Conservation (phyloP, 2,797 vertebrate genomes). For the Poecilia picta region DNA sequence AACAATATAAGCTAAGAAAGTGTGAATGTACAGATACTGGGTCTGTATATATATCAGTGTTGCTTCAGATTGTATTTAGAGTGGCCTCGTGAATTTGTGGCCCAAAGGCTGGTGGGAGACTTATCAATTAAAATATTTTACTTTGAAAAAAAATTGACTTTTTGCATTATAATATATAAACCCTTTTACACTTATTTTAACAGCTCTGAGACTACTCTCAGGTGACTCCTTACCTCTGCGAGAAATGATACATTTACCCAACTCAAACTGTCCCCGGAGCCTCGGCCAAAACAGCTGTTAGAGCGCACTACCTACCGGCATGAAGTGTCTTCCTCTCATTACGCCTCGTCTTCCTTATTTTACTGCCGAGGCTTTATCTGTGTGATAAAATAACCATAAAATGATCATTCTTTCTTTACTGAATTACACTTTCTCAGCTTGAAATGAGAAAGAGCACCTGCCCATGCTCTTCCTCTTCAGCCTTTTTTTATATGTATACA, state of each 20-base stretch:
- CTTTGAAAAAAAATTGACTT: neutral
- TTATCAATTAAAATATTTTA: neutral
- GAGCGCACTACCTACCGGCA: constrained; percentile 53
- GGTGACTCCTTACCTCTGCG: constrained; percentile 63
- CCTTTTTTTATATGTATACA: neutral
- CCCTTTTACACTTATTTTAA: constrained; percentile 49
- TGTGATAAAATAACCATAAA: constrained; percentile 52
- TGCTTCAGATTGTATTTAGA: constrained; percentile 9
- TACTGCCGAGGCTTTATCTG: constrained; percentile 44
- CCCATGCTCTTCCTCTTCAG: neutral
- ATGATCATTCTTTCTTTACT: constrained; percentile 26
- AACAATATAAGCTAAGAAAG: neutral
- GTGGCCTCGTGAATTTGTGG: neutral
- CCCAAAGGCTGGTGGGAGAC: neutral
- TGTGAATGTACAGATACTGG: constrained; percentile 31
- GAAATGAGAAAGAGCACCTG: neutral
- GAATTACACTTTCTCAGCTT: constrained; percentile 30
- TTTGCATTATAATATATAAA: constrained; percentile 32
- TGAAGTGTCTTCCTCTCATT: constrained; percentile 45
- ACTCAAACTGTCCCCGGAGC: constrained; percentile 68
- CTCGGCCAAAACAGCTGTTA: constrained; percentile 70
- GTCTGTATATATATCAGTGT: constrained; percentile 60
- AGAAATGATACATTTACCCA: constrained; percentile 67
- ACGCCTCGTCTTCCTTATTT: constrained; percentile 30
- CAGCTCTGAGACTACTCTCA: constrained; percentile 46